Evolutionary conservation across 2,113 vertebrate genomes (phyloP).

Genomic region (Pongo pygmaeus): DNA sequence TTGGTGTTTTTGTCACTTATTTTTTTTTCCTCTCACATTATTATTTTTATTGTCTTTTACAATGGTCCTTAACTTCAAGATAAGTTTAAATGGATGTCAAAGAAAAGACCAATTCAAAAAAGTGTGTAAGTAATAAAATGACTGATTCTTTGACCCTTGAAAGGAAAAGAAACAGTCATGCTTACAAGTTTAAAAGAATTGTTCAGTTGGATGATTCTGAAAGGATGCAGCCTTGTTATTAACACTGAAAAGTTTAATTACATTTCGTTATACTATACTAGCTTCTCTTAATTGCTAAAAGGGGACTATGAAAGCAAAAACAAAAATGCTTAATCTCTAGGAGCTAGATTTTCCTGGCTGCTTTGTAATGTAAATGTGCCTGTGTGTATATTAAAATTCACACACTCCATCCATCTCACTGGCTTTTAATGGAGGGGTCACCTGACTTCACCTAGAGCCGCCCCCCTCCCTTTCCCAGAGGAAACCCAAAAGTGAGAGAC

Average conservation of each 20-base stretch:
- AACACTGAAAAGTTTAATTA: slow-evolving; percentile 82
- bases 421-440: slow-evolving; percentile 75
- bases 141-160: slow-evolving; percentile 6
- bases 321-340: slow-evolving; percentile 71
- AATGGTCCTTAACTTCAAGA: not conserved
- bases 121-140: slow-evolving; percentile 16
- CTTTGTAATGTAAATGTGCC: slow-evolving; percentile 82
- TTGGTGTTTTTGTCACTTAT: not conserved
- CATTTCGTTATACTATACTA: slow-evolving; percentile 59
- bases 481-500: slow-evolving; percentile 73
- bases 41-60: not conserved
- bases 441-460: slow-evolving; percentile 80
- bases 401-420: slow-evolving; percentile 69
- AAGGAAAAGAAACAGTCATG: slow-evolving; percentile 28
- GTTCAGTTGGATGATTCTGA: slow-evolving; percentile 34
- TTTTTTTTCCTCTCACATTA: not conserved
- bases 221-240: slow-evolving; percentile 61
- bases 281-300: slow-evolving; percentile 63
- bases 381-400: slow-evolving; percentile 75
- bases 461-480: slow-evolving; percentile 32
- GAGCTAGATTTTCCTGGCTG: slow-evolving; percentile 69
- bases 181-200: not conserved
- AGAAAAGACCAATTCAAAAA: slow-evolving; percentile 26
- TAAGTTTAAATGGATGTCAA: slow-evolving; percentile 9
- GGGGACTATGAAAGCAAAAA: slow-evolving; percentile 65